A percentile compares a stretch with the other conserved stretches of the same genome.
These are phyloP conservation scores for Halcyon smyrnensis DNA, from an alignment of 2,797 vertebrate species.

Conservation along the genomic window DNA sequence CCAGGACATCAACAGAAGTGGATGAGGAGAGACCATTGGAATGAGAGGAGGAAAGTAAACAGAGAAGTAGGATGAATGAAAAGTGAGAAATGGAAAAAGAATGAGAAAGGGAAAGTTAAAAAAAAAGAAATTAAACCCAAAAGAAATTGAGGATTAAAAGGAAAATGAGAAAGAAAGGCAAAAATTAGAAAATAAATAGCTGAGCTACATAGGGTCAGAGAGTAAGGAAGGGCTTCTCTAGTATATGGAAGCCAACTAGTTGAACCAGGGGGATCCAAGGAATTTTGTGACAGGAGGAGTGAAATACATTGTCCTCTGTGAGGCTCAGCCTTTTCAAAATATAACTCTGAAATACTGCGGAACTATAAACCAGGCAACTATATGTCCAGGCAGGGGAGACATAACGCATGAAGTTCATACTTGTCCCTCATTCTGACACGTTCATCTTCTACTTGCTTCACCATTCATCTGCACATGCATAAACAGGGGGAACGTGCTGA, in stretches of 20 bases:
- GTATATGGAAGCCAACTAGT: background rate
- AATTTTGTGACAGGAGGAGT: background rate
- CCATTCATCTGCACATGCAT: background rate
- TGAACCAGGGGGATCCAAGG: background rate
- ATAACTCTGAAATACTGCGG: constrained; percentile 1
- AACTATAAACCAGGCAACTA: background rate
- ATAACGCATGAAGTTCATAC: background rate
- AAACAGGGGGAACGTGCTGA: background rate
- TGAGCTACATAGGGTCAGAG: background rate
- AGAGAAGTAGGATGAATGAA: background rate
- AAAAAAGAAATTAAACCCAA: background rate
- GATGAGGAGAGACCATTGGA: background rate
- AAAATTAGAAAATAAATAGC: background rate
- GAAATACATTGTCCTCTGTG: background rate
- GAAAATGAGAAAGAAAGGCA: background rate
- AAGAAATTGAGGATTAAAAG: background rate
- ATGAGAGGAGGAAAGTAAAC: background rate
- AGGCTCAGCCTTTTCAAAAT: constrained; percentile 34
- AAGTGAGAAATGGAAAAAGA: background rate
- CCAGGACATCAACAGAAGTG: background rate
- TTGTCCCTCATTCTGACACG: background rate
- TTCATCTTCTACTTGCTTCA: background rate
- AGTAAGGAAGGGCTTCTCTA: background rate
- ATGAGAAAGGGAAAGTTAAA: background rate
- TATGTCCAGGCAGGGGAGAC: background rate